A percentile compares a stretch with the other conserved stretches of the same genome.
phyloP scores from a whole-genome alignment of 2,888 invertebrate genomes.

The Andrena minutula region DNA sequence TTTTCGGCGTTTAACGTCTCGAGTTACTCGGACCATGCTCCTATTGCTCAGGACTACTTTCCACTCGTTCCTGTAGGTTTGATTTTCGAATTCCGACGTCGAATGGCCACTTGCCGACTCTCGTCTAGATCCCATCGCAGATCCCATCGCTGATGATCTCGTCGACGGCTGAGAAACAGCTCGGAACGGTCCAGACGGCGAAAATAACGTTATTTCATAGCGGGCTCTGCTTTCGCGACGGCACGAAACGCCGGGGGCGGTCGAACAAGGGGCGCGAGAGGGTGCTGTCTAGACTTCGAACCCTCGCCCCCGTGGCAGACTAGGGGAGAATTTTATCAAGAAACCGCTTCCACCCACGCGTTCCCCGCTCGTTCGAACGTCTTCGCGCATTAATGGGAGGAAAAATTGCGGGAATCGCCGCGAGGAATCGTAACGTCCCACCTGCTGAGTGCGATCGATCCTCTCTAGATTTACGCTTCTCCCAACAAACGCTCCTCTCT shows the following conservation, averaged over 20 bases:
- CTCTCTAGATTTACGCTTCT: slow-evolving; percentile 47
- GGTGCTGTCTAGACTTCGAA: slow-evolving; percentile 76
- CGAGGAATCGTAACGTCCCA: slow-evolving; percentile 39
- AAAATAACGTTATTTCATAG: slow-evolving; percentile 64
- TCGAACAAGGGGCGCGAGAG: slow-evolving; percentile 51
- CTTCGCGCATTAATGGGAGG: slow-evolving; percentile 59
- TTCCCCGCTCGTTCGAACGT: slow-evolving; percentile 10
- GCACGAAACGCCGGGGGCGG: slow-evolving; percentile 47
- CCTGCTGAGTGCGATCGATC: slow-evolving; percentile 38
- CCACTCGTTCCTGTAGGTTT: too few relatives aligned
- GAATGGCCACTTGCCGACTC: too few relatives aligned
- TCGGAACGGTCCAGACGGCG: slow-evolving; percentile 63
- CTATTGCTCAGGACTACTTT: too few relatives aligned
- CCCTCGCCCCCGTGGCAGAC: slow-evolving; percentile 29
- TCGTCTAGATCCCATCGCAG: slow-evolving; percentile 25
- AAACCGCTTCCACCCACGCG: slow-evolving; percentile 39
- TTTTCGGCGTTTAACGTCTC: background rate
- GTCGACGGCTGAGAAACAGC: slow-evolving; percentile 60
- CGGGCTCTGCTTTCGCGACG: slow-evolving; percentile 58
- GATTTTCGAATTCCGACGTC: background rate
- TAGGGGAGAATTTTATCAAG: slow-evolving; percentile 56
- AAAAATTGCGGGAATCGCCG: slow-evolving; percentile 57
- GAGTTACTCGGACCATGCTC: background rate
- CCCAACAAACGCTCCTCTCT: background rate
- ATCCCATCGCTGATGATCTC: slow-evolving; percentile 61